Evolutionary conservation across 2,888 invertebrate genomes (phyloP).

Genomic region (Campoletis raptor): DNA sequence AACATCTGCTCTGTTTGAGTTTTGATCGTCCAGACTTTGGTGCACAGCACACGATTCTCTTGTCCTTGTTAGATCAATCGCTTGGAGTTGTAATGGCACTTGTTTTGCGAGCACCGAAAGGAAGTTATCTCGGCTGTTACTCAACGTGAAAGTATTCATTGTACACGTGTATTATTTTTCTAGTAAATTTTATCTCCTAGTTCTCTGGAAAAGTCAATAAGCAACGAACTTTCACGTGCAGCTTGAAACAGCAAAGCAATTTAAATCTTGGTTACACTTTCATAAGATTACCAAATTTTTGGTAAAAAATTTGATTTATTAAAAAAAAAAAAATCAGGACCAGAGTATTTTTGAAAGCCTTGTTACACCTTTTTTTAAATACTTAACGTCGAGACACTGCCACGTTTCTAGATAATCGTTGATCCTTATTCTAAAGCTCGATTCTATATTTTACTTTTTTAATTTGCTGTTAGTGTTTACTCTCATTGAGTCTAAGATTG

Average conservation of each 20-base stretch:
- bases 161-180: too few species aligned
- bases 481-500: neutral
- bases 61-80: neutral
- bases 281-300: too few species aligned
- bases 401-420: neutral
- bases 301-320: too few species aligned
- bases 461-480: neutral
- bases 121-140: too few species aligned
- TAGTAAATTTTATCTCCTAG: neutral
- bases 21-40: neutral
- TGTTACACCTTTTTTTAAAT: too few species aligned
- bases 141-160: too few species aligned
- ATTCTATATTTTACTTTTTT: neutral
- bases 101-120: neutral
- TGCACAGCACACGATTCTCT: neutral
- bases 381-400: too few species aligned
- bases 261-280: too few species aligned
- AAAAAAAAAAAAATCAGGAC: too few species aligned
- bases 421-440: neutral
- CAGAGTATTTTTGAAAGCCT: too few species aligned
- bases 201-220: neutral
- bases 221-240: neutral
- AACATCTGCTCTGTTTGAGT: neutral
- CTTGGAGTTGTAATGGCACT: neutral
- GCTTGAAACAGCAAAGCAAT: too few species aligned